Base-by-base conservation (phyloP, 2,888 invertebrate species). In the Eumerus sabulonum region DNA sequence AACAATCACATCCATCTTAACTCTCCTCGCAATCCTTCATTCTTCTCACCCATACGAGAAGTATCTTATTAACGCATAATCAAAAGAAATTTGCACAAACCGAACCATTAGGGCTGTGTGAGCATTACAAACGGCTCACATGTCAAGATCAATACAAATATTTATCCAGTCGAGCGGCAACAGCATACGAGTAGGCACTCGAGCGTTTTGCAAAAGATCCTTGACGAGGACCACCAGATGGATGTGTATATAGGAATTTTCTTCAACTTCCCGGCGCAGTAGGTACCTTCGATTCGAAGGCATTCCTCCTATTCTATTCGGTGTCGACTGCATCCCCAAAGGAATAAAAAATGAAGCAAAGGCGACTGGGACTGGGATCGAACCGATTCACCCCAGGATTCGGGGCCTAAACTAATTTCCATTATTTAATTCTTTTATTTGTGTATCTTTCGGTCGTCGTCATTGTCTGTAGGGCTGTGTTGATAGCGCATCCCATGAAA, bases 101-200 rank as follows among this genome's bases (percentile, higher is more conserved):
- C 81, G 70, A 82, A 83, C 70, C 79, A 82, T 82, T 73, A 63
- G 67, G 68, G 76, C 73, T 72, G 62, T n/a, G n/a, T n/a, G n/a
- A n/a, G 50, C 48, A 38, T 17, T 42, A 35, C 57, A 5, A 74
- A 76, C 63, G 71, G 72, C 63, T 64, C 73, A 74, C 67, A 82
- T 73, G 83, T 83, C 83, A 83, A 83, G 82, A 82, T 82, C 71
- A 82, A 83, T 82, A 83, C 82, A 83, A 83, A 83, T 83, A 83
- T 83, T 83, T 83, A 83, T 81, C 76, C 81, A 82, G 47, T 47
- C 72, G 51, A 74, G 64, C 73, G 72, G 76, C 60, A 60, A 74
- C 48, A 54, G 44, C 67, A 64, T 51, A n/a, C n/a, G n/a, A n/a
- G n/a, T n/a, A 72, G 53, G 9, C 51, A 59, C 40, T 45, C 36